phyloP scores from a whole-genome alignment of 1,140 invertebrate species.

The Temnothorax longispinosus region DNA sequence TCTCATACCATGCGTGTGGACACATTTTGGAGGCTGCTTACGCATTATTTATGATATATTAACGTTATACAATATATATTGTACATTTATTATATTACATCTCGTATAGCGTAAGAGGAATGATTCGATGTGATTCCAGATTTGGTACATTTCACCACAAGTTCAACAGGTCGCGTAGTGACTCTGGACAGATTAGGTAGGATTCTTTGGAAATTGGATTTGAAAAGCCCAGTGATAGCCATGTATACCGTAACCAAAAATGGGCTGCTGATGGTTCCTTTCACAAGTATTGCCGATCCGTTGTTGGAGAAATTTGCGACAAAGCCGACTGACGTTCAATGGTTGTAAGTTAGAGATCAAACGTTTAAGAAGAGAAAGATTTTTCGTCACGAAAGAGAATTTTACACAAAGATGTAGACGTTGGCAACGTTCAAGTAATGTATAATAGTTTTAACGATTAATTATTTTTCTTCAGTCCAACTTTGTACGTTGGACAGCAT shows the following conservation, averaged over 20 bases:
- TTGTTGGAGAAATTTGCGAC: conserved; percentile 89
- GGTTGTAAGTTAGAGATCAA: conserved; percentile 88
- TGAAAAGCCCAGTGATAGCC: conserved; percentile 96
- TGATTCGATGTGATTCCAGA: conserved; percentile 85
- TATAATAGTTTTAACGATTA: neutral
- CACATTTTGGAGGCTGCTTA: too few species aligned
- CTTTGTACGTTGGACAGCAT: conserved; percentile 97
- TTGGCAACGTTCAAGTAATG: too few species aligned
- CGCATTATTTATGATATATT: too few species aligned
- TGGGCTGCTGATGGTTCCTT: conserved; percentile 94
- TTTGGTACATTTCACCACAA: conserved; percentile 94
- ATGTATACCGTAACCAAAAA: conserved; percentile 93
- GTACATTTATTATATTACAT: too few species aligned
- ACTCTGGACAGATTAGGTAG: conserved; percentile 92
- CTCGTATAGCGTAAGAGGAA: too few species aligned
- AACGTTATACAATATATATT: too few species aligned
- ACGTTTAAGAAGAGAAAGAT: neutral
- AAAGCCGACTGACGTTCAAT: conserved; percentile 90
- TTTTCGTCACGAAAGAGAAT: neutral
- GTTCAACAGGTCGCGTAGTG: conserved; percentile 94
- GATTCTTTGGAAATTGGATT: conserved; percentile 94
- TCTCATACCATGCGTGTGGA: neutral
- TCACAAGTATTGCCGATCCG: conserved; percentile 94
- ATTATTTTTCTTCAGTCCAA: conserved; percentile 89
- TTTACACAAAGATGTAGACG: too few species aligned